Conservation (phyloP, 1,140 invertebrate genomes). For the Gyrodactylus bullatarudis region DNA sequence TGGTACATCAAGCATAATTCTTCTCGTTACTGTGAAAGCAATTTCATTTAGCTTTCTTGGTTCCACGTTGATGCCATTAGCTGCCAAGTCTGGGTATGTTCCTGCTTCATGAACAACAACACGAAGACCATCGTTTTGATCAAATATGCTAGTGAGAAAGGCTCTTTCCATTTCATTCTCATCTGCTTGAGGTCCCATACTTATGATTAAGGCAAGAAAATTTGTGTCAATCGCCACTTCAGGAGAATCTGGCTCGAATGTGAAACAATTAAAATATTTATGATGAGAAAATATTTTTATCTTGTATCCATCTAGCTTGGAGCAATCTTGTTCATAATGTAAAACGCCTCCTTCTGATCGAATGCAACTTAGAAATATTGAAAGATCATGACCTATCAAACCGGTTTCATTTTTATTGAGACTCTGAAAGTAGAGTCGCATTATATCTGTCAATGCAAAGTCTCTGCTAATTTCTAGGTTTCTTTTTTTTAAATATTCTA, state of each 20-base stretch:
- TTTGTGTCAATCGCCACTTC: neutral
- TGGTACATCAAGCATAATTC: neutral
- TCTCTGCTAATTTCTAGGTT: neutral
- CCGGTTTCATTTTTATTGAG: neutral
- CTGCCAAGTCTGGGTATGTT: neutral
- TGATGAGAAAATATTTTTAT: constrained; percentile 3
- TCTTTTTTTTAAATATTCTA: neutral
- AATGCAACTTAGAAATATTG: constrained; percentile 2
- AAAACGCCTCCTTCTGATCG: neutral
- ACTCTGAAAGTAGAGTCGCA: constrained; percentile 1
- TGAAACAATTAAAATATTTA: constrained; percentile 4
- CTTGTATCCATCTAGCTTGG: neutral
- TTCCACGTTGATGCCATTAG: neutral
- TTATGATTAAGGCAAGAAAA: neutral
- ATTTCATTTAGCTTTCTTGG: constrained; percentile 2
- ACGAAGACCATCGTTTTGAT: neutral
- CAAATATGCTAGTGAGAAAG: neutral
- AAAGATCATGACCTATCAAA: neutral
- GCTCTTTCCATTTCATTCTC: neutral
- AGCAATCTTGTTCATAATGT: neutral
- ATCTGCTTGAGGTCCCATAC: neutral
- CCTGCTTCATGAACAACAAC: neutral
- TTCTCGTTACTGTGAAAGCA: neutral
- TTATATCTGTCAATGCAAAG: neutral
- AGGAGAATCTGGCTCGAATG: neutral